Percentiles rank a stretch among this genome's conserved stretches.
Evolutionary conservation across 2,888 invertebrate species (phyloP).

Genomic region (Caradrina kadenii): DNA sequence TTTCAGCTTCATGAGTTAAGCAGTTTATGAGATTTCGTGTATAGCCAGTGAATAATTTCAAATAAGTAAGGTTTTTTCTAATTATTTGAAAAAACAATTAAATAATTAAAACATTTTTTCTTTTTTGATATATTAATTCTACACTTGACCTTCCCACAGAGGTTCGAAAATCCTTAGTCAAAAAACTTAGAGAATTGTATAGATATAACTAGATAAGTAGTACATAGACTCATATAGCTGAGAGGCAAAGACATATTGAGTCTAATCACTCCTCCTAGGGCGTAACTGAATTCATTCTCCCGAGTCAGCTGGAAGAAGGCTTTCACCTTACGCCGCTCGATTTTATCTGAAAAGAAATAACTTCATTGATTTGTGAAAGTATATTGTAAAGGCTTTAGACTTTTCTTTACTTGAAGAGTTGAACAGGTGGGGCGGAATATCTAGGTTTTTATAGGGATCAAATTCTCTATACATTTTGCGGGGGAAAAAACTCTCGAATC

Average conservation of each 20-base stretch:
- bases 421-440: slow-evolving; percentile 14
- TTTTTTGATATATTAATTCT: too few species aligned
- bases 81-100: too few species aligned
- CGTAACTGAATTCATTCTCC: slow-evolving; percentile 81
- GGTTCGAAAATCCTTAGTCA: slow-evolving; percentile 63
- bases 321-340: slow-evolving; percentile 79
- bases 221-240: slow-evolving; percentile 81
- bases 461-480: background rate
- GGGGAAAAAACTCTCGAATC: background rate
- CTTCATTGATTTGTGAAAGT: slow-evolving; percentile 41
- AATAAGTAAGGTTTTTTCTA: too few species aligned
- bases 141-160: too few species aligned
- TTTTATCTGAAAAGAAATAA: slow-evolving; percentile 76
- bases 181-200: slow-evolving; percentile 86
- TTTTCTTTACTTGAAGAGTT: slow-evolving; percentile 8
- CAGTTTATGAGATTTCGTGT: too few species aligned
- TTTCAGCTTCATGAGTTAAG: too few species aligned
- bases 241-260: slow-evolving; percentile 84
- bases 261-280: slow-evolving; percentile 79
- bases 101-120: too few species aligned
- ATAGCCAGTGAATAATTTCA: too few species aligned
- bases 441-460: slow-evolving; percentile 17
- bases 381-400: slow-evolving; percentile 31
- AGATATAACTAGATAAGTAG: slow-evolving; percentile 83
- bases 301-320: slow-evolving; percentile 81